Conservation (phyloP, 2,113 vertebrate species). For the Nanorana parkeri region DNA sequence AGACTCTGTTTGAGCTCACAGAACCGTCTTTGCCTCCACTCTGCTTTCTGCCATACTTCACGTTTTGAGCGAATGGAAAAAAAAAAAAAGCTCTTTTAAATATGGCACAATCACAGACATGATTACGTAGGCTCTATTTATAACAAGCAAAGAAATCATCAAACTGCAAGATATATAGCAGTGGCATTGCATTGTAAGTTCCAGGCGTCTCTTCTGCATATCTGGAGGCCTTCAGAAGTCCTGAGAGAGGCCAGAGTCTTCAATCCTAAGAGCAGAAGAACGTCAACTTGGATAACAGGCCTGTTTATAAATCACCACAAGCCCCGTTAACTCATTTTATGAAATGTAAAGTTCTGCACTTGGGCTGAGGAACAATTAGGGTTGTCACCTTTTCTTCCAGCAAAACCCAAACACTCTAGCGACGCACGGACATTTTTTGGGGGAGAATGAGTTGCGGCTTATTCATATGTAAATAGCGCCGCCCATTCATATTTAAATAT, state of each 20-base stretch:
- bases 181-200: constrained; percentile 59
- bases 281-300: not conserved
- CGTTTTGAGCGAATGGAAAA: constrained; percentile 39
- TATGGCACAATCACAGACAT: constrained; percentile 57
- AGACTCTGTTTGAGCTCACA: too few species aligned
- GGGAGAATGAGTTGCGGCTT: too few species aligned
- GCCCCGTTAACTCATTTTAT: constrained; percentile 28
- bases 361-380: constrained; percentile 57
- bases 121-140: constrained; percentile 47
- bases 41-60: not conserved
- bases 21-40: too few species aligned
- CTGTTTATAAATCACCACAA: fast-evolving
- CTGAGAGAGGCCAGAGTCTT: constrained; percentile 62
- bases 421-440: too few species aligned
- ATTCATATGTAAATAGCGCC: too few species aligned
- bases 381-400: too few species aligned
- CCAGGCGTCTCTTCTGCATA: constrained; percentile 55
- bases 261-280: not conserved
- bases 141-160: constrained; percentile 62
- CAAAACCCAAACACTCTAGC: too few species aligned
- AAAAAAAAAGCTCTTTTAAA: constrained; percentile 46
- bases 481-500: too few species aligned
- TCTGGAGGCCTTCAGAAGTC: constrained; percentile 55
- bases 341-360: too few species aligned
- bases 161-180: constrained; percentile 57